phyloP scores from a whole-genome alignment of 1,140 invertebrate genomes.

The Carposina sasakii region DNA sequence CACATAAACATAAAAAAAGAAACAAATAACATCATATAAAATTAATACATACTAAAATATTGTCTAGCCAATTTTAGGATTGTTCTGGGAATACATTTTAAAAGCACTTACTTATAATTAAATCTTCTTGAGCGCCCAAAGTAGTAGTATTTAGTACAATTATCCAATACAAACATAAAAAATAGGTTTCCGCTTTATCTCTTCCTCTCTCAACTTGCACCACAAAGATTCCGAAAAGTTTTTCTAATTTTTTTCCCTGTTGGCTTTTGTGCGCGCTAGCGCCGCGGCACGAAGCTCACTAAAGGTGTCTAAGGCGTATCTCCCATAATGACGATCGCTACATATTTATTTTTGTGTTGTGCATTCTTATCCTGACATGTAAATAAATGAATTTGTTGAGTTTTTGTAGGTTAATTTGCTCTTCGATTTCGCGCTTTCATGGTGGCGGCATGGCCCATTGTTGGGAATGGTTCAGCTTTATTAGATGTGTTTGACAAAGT shows the following conservation, averaged over 20 bases:
- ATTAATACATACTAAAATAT: background rate
- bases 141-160: background rate
- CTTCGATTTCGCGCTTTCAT: conserved; percentile 60
- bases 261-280: conserved; percentile 66
- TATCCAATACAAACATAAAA: background rate
- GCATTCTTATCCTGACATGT: conserved; percentile 63
- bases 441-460: conserved; percentile 36
- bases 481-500: background rate
- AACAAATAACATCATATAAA: background rate
- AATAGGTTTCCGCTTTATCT: background rate
- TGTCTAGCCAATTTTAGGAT: background rate
- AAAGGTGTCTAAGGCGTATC: conserved; percentile 64
- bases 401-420: conserved; percentile 32
- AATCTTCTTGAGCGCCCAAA: background rate
- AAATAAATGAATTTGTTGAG: conserved; percentile 64
- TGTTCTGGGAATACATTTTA: background rate
- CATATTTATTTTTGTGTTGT: conserved; percentile 68
- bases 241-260: conserved; percentile 59
- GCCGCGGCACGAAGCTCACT: conserved; percentile 62
- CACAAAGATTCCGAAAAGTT: conserved; percentile 34
- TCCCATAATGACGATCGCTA: conserved; percentile 55
- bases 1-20: too few species aligned
- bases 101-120: background rate
- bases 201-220: conserved; percentile 26
- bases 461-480: background rate